Percentiles rank a stretch among this genome's conserved stretches.
phyloP scores from a whole-genome alignment of 2,797 vertebrate genomes.

The Etheostoma nigrum region DNA sequence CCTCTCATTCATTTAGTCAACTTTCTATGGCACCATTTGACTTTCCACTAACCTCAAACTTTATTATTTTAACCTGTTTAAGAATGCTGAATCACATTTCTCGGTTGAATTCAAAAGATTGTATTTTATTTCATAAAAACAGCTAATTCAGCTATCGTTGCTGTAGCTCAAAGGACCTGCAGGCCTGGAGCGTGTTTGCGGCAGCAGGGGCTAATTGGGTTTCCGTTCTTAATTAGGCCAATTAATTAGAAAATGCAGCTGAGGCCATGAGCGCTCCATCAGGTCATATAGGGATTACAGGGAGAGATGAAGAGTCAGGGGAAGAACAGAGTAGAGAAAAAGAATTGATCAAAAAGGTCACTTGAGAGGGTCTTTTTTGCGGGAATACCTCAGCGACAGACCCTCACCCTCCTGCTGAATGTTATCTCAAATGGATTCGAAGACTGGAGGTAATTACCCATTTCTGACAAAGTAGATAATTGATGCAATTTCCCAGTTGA shows the following conservation, averaged over 20 bases:
- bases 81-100: conserved; percentile 29
- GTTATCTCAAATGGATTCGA: conserved; percentile 54
- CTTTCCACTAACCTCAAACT: conserved; percentile 21
- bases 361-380: conserved; percentile 32
- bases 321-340: conserved; percentile 51
- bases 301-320: conserved; percentile 46
- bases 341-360: conserved; percentile 53
- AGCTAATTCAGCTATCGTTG: conserved; percentile 37
- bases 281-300: conserved; percentile 75
- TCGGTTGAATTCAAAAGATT: conserved; percentile 26
- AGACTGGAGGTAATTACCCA: conserved; percentile 58
- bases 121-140: conserved; percentile 21
- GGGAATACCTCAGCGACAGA: conserved; percentile 24
- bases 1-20: conserved; percentile 23
- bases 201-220: conserved; percentile 71
- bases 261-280: conserved; percentile 67
- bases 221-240: conserved; percentile 80
- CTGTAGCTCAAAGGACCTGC: conserved; percentile 45
- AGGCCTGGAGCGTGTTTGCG: conserved; percentile 53
- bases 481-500: conserved; percentile 47
- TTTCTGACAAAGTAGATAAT: conserved; percentile 65
- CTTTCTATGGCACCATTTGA: conserved; percentile 15
- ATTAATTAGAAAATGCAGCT: conserved; percentile 81
- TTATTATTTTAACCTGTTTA: conserved; percentile 13
- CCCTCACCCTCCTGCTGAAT: conserved; percentile 35